Evolutionary conservation across 2,113 vertebrate species (phyloP), one percentile per base, ranked within the genome.

Genomic region (Pristiophorus japonicus): DNA sequence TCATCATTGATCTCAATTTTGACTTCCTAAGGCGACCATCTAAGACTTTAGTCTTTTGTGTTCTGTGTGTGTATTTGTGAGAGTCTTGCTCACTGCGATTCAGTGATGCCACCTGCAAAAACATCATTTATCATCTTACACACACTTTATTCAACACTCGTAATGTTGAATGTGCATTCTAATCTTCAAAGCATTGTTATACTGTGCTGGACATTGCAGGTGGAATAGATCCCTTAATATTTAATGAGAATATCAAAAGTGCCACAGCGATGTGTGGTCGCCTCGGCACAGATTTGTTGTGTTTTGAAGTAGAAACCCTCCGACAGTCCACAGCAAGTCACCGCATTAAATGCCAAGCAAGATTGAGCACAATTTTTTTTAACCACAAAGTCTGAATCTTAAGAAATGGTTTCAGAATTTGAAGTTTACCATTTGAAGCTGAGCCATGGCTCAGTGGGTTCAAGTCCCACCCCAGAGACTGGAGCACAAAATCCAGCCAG

Each of bases 1-100:
- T 47, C 45, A 70, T 51, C 93, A 94, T 70, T 94, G 70, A 94
- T 94, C 65, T 94, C 65, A 94, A 94, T 94, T 70, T 94, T 66
- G 92, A 94, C 24, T 45, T 94, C 8, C 18, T 70, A 14, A 47
- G 65, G 93, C 38, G 67, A 70, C 45, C 1, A 11, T 67, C 38
- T 47, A 7, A 51, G 63, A 14, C 24, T 47, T 70, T 70, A 47
- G 30, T 45, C 63, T 47, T 70, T 24, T 70, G 11, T 66, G 2
- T 70, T 94, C 18, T 94, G 63, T 18, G 5, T 55, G 42, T 94
- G 24, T 34, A 47, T 18, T 27, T 70, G 42, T 24, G 27, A 24
- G 70, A n/a, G 65, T 30, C 24, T 14, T 4, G 42, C 27, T 30
- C 7, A 47, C 66, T 94, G 20, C 4, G 42, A 70, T 51, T 94